Evolutionary conservation across 2,888 invertebrate species (phyloP), one percentile per base, ranked within the genome.

Genomic region (Leptopilina syphax): DNA sequence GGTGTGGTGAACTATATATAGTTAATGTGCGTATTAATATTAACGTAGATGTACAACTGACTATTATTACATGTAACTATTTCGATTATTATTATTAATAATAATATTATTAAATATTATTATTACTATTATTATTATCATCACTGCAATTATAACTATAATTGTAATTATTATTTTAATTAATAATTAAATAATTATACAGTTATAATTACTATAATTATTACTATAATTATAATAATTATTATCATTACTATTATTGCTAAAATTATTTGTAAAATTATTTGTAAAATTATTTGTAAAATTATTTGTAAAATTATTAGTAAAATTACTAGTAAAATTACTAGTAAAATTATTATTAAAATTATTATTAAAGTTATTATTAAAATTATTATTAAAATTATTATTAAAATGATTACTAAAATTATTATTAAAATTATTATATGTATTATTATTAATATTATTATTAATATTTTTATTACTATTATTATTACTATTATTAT

Each of bases 11-110:
- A 85, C 83, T 84, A 84, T 83, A 84, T 83, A 82, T 85, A 82
- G 83, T 84, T 86, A 86, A 86, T 86, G 85, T 85, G 84, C 86
- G 83, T 85, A 80, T 81, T 80, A 80, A 57, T 60, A 57, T 27
- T 82, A 83, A 77, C 82, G 80, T 81, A 84, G 81, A 77, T 81
- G 81, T 85, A 85, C 81, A 84, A 84, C 80, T 83, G 54, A 68
- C 44, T 78, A 67, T 76, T 78, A 80, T 80, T 78, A 76, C 44
- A 8, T 44, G 44, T 77, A 79, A 82, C n/a, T 80, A 83, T 80
- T 83, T 84, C 82, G 82, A 85, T 82, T 83, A 86, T 78, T 84
- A 86, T 84, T 83, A 84, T 85, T 83, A 81, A 84, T 81, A 84
- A 80, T 82, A 82, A 67, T 79, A 84, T 82, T 83, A 84, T 83